Base-by-base conservation (phyloP, 2,797 vertebrate species). In the Enteromius viviparus region DNA sequence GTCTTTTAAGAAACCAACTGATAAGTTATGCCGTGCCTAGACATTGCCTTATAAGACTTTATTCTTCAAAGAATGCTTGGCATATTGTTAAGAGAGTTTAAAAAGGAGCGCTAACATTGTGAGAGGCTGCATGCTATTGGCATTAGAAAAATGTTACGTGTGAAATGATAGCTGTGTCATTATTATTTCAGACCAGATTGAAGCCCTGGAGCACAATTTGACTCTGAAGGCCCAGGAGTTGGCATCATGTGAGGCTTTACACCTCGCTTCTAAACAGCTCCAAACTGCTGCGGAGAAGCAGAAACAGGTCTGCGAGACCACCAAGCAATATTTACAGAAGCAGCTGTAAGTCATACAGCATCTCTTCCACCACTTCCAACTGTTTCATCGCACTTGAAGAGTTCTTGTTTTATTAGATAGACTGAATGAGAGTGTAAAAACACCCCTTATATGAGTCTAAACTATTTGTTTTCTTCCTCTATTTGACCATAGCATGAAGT, bases 331-430 rank as follows among this genome's bases (percentile, higher is more conserved):
- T 79, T 55, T 92, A 81, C 65, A 93, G 65, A 94, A 89, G 78
- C 90, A 94, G 87, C 89, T 94, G 94, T 95, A 89, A 94, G 94
- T 92, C 34, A 68, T 55, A 5, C 76, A 34, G 10, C 23, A 53
- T 40, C 65, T 79, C 21, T 70, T 71, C 34, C 76, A 34, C 11
- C 5, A 34, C 51, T 78, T 80, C 37, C 6, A 65, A 10, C 29
- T 3, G 6, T 64, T 82, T 64, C 3, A 74, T 60, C 32, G 19
- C 8, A 65, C 42, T 75, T 32, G 0, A 6, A 42, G 1, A 21
- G 64, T 47, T 51, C 14, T 12, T 42, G 15, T 55, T 64, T 62
- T 37, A 37, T 83, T 47, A 62, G 69, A 47, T 29, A 17, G 34
- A 3, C 21, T 58, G 4, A 55, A 5, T 32, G 19, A 12, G 14